Base-by-base conservation (phyloP, 1,140 invertebrate genomes). In the Pogonomyrmex barbatus region DNA sequence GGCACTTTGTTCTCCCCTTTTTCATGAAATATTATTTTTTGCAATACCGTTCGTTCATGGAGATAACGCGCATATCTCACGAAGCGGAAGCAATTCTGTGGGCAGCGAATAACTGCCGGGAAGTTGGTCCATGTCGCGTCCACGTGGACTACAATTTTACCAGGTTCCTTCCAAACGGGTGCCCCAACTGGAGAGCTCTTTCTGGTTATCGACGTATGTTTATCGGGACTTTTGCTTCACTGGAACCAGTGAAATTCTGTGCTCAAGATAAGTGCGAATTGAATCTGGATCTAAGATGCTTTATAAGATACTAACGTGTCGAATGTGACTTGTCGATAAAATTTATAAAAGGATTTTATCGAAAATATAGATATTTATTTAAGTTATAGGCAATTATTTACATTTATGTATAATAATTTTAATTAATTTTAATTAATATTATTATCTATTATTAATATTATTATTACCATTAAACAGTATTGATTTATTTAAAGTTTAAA, bases 51-150 rank as follows among this genome's bases (percentile, higher is more conserved):
- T 42, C 45, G 45, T 56, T 83, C 54, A 56, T 58, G 54, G 42
- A 83, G 79, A 83, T 83, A 83, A 83, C 79, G 54, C 42, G 79
- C 54, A 39, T 81, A 83, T 75, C 54, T 83, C 68, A 50, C 45
- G 54, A n/a, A 73, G 68, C 79, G 79, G 68, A 83, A 83, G 68
- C 68, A 75, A 73, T 83, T 75, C 45, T 56, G 42, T 54, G 67
- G 52, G 30, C 67, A 75, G 12, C 68, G 42, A 83, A 75, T 83
- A 75, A 83, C 68, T 50, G 68, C 33, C 56, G 42, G 42, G 54
- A 58, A 24, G 39, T 36, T 39, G 52, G 30, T 39, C 12, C 33
- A 24, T 67, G 65, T 45, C 24, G 78, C 78, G 54, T n/a, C 33
- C 24, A 65, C 78, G 54, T n/a, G 54, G 24, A 47, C 68, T 68